Conservation (phyloP, 2,888 invertebrate genomes). For the Asteroscopus sphinx region DNA sequence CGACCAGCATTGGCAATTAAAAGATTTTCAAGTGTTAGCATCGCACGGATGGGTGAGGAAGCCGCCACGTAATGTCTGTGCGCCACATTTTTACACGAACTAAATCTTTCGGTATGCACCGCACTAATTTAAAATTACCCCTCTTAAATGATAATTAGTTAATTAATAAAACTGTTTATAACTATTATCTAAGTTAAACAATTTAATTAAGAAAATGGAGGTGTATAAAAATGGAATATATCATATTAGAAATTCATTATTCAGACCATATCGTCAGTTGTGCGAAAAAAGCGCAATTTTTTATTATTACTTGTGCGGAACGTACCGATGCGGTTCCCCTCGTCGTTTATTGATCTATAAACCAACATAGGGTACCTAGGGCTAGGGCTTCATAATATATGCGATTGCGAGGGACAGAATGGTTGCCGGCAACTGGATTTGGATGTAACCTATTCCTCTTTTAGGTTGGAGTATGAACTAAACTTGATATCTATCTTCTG, state of each 20-base stretch:
- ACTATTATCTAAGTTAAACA: constrained; percentile 37
- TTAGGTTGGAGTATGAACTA: not conserved
- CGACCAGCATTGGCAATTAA: constrained; percentile 75
- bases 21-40: constrained; percentile 75
- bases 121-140: constrained; percentile 56
- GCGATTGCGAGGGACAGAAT: constrained; percentile 44
- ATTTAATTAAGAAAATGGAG: constrained; percentile 38
- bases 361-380: constrained; percentile 75
- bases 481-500: too few relatives aligned
- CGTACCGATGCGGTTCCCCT: constrained; percentile 66
- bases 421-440: constrained; percentile 47
- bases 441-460: constrained; percentile 2
- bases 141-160: constrained; percentile 45
- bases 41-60: constrained; percentile 76
- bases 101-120: constrained; percentile 56
- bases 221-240: constrained; percentile 31
- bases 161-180: constrained; percentile 35
- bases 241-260: constrained; percentile 53
- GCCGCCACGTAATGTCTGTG: constrained; percentile 53
- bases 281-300: constrained; percentile 41
- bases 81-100: constrained; percentile 63
- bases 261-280: constrained; percentile 37
- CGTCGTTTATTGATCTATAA: constrained; percentile 75
- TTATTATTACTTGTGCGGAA: constrained; percentile 62
- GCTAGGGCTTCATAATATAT: constrained; percentile 68